These are phyloP conservation scores for Zosterops borbonicus DNA, from an alignment of 2,113 vertebrate species.

Conservation along the genomic window DNA sequence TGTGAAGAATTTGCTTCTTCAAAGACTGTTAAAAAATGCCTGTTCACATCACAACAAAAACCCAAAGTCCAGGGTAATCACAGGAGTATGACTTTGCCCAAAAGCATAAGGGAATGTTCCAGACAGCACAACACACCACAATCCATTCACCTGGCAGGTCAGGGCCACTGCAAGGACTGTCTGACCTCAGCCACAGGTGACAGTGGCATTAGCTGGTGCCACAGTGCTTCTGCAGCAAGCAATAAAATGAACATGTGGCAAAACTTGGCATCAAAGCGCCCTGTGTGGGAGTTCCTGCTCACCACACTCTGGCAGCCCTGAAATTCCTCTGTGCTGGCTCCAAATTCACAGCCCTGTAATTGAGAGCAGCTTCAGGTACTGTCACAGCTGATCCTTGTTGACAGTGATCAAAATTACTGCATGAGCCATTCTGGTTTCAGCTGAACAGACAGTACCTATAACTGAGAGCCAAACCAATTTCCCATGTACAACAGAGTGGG, in stretches of 20 bases:
- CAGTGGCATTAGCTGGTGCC: background rate
- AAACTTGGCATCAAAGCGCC: background rate
- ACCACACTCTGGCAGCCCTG: background rate
- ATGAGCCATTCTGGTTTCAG: background rate
- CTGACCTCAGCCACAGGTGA: background rate
- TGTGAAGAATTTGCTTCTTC: background rate
- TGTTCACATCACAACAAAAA: background rate
- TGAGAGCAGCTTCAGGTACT: background rate
- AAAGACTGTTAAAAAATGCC: background rate
- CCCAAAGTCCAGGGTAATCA: background rate
- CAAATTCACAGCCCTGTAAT: background rate
- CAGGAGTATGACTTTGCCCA: background rate
- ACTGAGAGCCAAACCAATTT: background rate
- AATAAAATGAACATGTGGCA: background rate
- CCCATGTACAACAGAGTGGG: background rate
- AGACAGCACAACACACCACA: background rate
- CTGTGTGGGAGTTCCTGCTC: background rate
- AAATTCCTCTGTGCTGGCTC: background rate
- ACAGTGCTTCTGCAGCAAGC: background rate
- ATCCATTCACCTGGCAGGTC: background rate
- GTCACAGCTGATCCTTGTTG: background rate
- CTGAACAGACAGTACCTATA: background rate
- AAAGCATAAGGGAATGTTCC: fast-evolving
- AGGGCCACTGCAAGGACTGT: background rate
- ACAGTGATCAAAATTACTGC: background rate